Conservation (phyloP, 2,113 vertebrate genomes). For the Heteronetta atricapilla region DNA sequence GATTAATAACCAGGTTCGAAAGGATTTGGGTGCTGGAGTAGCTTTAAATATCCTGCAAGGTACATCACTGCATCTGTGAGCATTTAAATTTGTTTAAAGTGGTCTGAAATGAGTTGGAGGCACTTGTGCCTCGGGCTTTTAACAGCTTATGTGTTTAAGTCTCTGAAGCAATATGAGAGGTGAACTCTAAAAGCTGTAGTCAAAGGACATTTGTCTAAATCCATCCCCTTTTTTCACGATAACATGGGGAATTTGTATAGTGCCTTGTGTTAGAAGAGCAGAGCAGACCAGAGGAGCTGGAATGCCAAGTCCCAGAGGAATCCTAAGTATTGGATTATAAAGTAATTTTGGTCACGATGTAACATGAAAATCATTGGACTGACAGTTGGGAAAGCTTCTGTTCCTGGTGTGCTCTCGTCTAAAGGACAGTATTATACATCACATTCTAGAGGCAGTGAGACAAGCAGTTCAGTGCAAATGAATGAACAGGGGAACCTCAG, state of each 20-base stretch:
- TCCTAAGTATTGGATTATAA: neutral
- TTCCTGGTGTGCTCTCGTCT: neutral
- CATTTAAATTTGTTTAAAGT: slow-evolving; percentile 33
- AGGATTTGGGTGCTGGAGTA: neutral
- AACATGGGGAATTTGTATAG: neutral
- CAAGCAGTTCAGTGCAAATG: neutral
- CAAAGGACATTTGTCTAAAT: neutral
- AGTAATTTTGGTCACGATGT: neutral
- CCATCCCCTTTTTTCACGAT: neutral
- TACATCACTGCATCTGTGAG: neutral
- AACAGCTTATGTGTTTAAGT: neutral
- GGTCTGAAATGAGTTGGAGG: neutral
- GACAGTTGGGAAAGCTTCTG: neutral
- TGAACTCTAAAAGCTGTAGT: neutral
- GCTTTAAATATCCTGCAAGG: slow-evolving; percentile 34
- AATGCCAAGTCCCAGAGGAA: neutral
- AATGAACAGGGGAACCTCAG: neutral
- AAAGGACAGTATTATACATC: neutral
- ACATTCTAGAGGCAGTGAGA: neutral
- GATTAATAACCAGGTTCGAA: slow-evolving; percentile 14
- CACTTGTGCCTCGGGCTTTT: neutral
- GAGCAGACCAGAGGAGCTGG: neutral
- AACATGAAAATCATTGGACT: neutral
- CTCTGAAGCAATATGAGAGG: neutral
- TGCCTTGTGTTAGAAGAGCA: neutral